phyloP scores from a whole-genome alignment of 2,797 vertebrate genomes.

The Anableps anableps region DNA sequence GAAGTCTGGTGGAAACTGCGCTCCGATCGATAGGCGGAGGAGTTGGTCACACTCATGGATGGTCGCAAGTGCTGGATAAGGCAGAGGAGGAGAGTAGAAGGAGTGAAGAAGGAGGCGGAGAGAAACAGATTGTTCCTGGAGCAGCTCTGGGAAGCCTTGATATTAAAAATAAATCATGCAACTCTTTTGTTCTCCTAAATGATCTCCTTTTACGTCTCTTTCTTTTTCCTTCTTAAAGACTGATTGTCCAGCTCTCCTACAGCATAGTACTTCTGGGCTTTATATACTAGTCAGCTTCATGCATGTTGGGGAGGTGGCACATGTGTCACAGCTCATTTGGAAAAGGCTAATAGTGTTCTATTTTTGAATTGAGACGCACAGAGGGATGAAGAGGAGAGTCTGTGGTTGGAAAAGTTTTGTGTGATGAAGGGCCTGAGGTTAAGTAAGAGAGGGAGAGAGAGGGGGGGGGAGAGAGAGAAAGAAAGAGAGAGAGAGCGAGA shows the following conservation, averaged over 20 bases:
- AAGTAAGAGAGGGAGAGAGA: slow-evolving; percentile 54
- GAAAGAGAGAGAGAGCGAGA: slow-evolving; percentile 24
- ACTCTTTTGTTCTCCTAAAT: slow-evolving; percentile 7
- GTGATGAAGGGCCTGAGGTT: slow-evolving; percentile 65
- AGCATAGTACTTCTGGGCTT: slow-evolving; percentile 16
- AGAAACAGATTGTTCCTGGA: slow-evolving; percentile 32
- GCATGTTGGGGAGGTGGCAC: slow-evolving; percentile 48
- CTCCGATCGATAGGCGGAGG: slow-evolving; percentile 88
- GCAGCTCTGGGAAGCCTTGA: slow-evolving; percentile 27
- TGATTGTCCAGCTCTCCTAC: slow-evolving; percentile 12
- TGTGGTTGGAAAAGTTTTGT: slow-evolving; percentile 79
- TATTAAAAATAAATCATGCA: slow-evolving; percentile 11
- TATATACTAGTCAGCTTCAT: slow-evolving; percentile 48
- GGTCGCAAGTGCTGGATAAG: slow-evolving; percentile 49
- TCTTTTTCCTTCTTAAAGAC: not conserved
- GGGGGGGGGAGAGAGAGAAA: not conserved
- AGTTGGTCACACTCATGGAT: slow-evolving; percentile 84
- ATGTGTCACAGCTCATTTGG: slow-evolving; percentile 67
- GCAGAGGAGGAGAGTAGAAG: slow-evolving; percentile 60
- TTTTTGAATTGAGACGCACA: slow-evolving; percentile 76
- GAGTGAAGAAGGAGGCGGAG: slow-evolving; percentile 60
- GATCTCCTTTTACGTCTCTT: not conserved
- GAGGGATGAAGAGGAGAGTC: slow-evolving; percentile 59
- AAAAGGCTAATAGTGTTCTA: slow-evolving; percentile 78
- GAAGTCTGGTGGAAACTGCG: slow-evolving; percentile 85